Percentiles rank a stretch among this genome's conserved stretches.
Conservation (phyloP, 2,797 vertebrate genomes). For the Arrhamphus sclerolepis region DNA sequence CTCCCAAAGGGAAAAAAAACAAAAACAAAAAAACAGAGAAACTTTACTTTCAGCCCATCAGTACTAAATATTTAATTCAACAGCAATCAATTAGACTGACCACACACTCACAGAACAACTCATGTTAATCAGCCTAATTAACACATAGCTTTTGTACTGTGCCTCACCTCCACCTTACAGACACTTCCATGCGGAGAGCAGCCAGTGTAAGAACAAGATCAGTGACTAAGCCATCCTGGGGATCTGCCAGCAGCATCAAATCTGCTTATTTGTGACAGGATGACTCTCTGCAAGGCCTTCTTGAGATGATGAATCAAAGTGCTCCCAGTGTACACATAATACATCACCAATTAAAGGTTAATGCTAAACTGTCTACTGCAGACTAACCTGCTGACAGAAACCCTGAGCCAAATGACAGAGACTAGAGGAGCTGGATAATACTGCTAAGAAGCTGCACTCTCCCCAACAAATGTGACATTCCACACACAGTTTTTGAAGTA, state of each 20-base stretch:
- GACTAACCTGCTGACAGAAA: constrained; percentile 11
- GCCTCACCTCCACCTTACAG: constrained; percentile 8
- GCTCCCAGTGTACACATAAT: constrained; percentile 51
- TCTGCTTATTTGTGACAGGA: constrained; percentile 59
- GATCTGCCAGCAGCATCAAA: constrained; percentile 52
- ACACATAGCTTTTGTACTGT: constrained; percentile 1
- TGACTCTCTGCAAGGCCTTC: constrained; percentile 45
- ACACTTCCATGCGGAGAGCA: constrained; percentile 11
- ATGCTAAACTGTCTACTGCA: constrained; percentile 49
- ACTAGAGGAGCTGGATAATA: neutral
- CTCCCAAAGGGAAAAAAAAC: constrained; percentile 41
- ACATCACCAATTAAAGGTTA: constrained; percentile 74
- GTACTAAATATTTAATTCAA: constrained; percentile 22
- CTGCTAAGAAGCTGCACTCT: neutral
- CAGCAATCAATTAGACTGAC: too few species aligned
- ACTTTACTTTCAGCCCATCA: constrained; percentile 26
- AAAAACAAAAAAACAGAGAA: constrained; percentile 20
- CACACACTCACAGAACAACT: constrained; percentile 1
- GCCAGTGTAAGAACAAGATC: constrained; percentile 48
- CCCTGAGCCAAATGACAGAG: constrained; percentile 7
- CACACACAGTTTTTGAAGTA: constrained; percentile 8
- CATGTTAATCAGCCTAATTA: neutral
- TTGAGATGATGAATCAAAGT: constrained; percentile 53
- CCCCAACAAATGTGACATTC: neutral
- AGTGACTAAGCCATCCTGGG: constrained; percentile 46